phyloP scores from a whole-genome alignment of 2,888 invertebrate species.

The Melolontha melolontha region DNA sequence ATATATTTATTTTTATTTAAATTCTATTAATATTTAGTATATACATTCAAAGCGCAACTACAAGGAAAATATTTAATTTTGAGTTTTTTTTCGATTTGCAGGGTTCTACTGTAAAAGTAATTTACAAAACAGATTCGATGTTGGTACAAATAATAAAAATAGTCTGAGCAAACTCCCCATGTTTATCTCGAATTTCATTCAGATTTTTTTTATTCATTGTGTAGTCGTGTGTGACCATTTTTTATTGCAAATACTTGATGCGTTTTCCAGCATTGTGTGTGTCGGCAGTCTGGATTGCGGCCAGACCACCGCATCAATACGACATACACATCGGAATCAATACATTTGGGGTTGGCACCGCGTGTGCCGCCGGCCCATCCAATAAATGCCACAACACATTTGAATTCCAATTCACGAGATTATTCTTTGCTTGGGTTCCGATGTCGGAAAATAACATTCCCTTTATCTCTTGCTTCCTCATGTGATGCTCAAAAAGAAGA shows the following conservation, averaged over 20 bases:
- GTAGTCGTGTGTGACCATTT: slow-evolving; percentile 36
- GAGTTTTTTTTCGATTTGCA: not conserved
- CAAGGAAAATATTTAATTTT: too few species aligned
- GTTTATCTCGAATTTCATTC: slow-evolving; percentile 35
- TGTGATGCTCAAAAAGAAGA: slow-evolving; percentile 13
- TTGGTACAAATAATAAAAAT: slow-evolving; percentile 27
- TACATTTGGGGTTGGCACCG: slow-evolving; percentile 52
- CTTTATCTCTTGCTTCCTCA: slow-evolving; percentile 25
- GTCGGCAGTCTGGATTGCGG: slow-evolving; percentile 44
- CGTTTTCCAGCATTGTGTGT: slow-evolving; percentile 42
- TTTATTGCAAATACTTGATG: slow-evolving; percentile 34
- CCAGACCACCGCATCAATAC: slow-evolving; percentile 48
- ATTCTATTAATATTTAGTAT: too few species aligned
- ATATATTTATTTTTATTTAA: too few species aligned
- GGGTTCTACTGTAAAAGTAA: slow-evolving; percentile 16
- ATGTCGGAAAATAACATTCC: slow-evolving; percentile 38
- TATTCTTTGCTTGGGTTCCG: slow-evolving; percentile 36
- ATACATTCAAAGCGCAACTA: too few species aligned
- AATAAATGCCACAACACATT: slow-evolving; percentile 54
- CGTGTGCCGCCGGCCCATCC: slow-evolving; percentile 50
- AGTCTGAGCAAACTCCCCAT: slow-evolving; percentile 20
- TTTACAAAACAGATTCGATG: slow-evolving; percentile 28
- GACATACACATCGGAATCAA: slow-evolving; percentile 48
- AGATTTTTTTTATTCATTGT: slow-evolving; percentile 24
- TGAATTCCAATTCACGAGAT: slow-evolving; percentile 47